phyloP scores from a whole-genome alignment of 2,888 invertebrate genomes.

The Elysia crispata region DNA sequence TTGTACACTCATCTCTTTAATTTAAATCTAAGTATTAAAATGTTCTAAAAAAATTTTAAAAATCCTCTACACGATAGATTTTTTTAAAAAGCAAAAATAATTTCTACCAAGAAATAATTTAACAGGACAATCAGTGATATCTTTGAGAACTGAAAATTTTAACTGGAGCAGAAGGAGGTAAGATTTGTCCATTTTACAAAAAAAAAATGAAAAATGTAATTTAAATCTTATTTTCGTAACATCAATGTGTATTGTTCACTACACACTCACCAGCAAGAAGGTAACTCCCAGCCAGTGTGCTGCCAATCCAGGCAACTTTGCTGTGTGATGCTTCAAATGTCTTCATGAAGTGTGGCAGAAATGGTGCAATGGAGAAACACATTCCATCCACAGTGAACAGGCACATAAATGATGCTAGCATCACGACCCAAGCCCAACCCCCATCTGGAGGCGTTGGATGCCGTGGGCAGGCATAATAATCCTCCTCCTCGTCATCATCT shows the following conservation, averaged over 20 bases:
- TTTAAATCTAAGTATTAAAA: too few relatives aligned
- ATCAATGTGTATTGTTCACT: too few relatives aligned
- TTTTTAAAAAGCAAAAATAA: too few relatives aligned
- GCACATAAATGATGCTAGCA: conserved; percentile 68
- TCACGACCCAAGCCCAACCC: conserved; percentile 75
- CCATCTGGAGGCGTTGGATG: conserved; percentile 66
- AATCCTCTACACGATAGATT: too few relatives aligned
- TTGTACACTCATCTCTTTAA: too few relatives aligned
- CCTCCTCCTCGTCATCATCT: conserved; percentile 54
- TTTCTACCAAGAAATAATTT: too few relatives aligned
- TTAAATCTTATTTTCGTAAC: too few relatives aligned
- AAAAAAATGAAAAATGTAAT: conserved; percentile 1
- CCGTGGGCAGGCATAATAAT: conserved; percentile 24
- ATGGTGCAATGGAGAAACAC: conserved; percentile 90
- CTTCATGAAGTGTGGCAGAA: conserved; percentile 83
- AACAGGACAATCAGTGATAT: too few relatives aligned
- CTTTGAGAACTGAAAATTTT: too few relatives aligned
- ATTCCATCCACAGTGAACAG: conserved; percentile 85
- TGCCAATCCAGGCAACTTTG: conserved; percentile 88
- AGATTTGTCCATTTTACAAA: background rate
- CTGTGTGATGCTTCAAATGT: conserved; percentile 86
- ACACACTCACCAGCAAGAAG: conserved; percentile 86
- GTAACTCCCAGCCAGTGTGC: conserved; percentile 92
- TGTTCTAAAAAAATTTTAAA: too few relatives aligned
- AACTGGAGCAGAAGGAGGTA: background rate